A percentile compares a stretch with the other conserved stretches of the same genome.
Evolutionary conservation across 2,888 invertebrate genomes (phyloP).

Genomic region (Merodon equestris): DNA sequence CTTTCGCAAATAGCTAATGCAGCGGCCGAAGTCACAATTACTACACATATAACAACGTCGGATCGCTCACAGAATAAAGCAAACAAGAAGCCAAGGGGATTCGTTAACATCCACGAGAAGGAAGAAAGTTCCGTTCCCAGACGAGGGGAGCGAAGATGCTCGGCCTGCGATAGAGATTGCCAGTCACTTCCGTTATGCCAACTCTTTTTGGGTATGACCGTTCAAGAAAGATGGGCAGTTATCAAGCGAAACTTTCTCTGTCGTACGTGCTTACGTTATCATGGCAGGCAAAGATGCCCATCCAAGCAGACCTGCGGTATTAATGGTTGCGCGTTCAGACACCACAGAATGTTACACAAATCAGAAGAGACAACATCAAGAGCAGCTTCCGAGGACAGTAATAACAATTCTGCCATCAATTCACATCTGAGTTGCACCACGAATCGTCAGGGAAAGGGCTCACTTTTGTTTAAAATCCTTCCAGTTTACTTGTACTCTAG

Average conservation of each 20-base stretch:
- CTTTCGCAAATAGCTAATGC: not conserved
- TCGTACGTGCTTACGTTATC: conserved; percentile 39
- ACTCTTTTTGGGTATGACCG: conserved; percentile 7
- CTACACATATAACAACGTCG: no score
- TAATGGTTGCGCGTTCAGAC: conserved; percentile 36
- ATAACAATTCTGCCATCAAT: not conserved
- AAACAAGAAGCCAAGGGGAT: not conserved
- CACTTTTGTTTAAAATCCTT: conserved; percentile 17
- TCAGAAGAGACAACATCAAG: not conserved
- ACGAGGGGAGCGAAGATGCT: not conserved
- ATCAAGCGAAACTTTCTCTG: conserved; percentile 30
- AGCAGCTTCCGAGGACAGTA: not conserved
- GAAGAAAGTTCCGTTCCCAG: not conserved
- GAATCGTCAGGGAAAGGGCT: not conserved
- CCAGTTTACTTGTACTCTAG: conserved; percentile 2
- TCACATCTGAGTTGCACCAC: not conserved
- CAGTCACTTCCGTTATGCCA: conserved; percentile 8
- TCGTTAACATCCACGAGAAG: conserved; percentile 18
- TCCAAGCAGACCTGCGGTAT: conserved; percentile 24
- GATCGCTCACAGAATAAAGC: not conserved
- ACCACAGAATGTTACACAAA: conserved; percentile 46
- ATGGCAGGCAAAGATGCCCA: conserved; percentile 38
- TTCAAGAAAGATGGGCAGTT: conserved; percentile 44
- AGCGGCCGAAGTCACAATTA: not conserved
- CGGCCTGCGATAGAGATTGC: not conserved